A percentile compares a stretch with the other conserved stretches of the same genome.
Evolutionary conservation across 1,140 invertebrate species (phyloP).

Genomic region (Sarcophaga bullata): DNA sequence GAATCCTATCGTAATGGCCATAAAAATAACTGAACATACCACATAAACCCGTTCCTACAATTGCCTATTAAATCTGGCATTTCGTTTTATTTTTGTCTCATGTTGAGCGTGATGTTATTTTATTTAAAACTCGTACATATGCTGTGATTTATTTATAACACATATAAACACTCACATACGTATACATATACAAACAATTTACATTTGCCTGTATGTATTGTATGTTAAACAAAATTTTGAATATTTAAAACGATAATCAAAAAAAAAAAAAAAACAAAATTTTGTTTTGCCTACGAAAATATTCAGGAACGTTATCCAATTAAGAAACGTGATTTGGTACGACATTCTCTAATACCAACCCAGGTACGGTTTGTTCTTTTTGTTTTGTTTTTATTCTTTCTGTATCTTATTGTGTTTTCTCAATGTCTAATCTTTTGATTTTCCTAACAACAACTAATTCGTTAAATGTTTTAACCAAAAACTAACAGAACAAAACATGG

Average conservation of each 20-base stretch:
- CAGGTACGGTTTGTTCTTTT: constrained; percentile 46
- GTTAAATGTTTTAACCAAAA: neutral
- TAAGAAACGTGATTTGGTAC: constrained; percentile 78
- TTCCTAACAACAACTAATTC: neutral
- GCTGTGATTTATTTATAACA: neutral
- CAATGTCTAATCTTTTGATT: too few relatives aligned
- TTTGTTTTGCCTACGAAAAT: neutral
- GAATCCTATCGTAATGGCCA: neutral
- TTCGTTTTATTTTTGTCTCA: too few relatives aligned
- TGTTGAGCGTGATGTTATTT: neutral
- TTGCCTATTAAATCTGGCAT: neutral
- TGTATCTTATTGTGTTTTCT: neutral
- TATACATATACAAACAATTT: neutral
- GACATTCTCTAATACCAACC: constrained; percentile 64
- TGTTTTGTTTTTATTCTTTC: neutral
- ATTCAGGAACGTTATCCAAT: constrained; percentile 74
- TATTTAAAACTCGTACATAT: neutral
- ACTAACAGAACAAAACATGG: neutral
- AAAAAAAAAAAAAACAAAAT: neutral
- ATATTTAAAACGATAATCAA: neutral
- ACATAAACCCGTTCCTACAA: neutral
- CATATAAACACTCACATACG: neutral
- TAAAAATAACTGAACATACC: constrained; percentile 31
- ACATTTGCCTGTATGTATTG: neutral
- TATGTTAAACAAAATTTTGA: neutral